Evolutionary conservation across 2,888 invertebrate genomes (phyloP).

Genomic region (Drosophila histrio): DNA sequence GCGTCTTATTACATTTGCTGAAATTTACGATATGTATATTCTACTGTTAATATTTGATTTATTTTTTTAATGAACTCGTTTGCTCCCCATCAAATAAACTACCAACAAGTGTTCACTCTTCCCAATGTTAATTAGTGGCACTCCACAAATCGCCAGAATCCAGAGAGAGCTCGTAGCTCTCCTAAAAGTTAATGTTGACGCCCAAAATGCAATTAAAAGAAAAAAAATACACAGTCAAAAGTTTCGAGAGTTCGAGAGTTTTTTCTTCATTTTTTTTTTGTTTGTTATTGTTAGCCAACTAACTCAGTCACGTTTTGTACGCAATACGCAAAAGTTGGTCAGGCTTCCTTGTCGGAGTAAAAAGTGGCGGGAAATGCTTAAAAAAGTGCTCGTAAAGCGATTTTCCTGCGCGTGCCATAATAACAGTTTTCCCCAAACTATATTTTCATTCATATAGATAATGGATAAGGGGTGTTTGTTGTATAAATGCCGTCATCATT

Average conservation of each 20-base stretch:
- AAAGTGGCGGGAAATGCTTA: background rate
- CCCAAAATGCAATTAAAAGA: conserved; percentile 45
- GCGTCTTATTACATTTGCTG: background rate
- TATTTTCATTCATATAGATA: conserved; percentile 35
- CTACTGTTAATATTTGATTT: conserved; percentile 11
- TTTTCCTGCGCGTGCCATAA: conserved; percentile 58
- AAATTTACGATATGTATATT: background rate
- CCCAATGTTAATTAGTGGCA: conserved; percentile 35
- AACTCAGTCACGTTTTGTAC: conserved; percentile 40
- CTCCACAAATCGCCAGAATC: conserved; percentile 27
- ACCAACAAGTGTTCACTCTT: conserved; percentile 19
- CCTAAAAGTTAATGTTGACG: conserved; percentile 27
- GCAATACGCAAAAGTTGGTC: conserved; percentile 20
- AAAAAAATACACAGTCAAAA: conserved; percentile 41
- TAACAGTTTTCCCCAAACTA: conserved; percentile 65
- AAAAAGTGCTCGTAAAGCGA: conserved; percentile 43
- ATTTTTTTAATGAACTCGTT: conserved; percentile 61
- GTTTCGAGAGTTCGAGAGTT: conserved; percentile 36
- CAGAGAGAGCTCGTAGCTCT: conserved; percentile 3
- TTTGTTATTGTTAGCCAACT: conserved; percentile 24
- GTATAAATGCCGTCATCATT: conserved; percentile 41
- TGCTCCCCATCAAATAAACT: conserved; percentile 22
- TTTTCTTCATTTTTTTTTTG: conserved; percentile 1
- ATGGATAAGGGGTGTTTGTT: conserved; percentile 6
- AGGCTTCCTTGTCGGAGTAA: background rate